Percentiles rank a stretch among this genome's conserved stretches.
Evolutionary conservation across 2,797 vertebrate species (phyloP).

Genomic region (Pangasius djambal): DNA sequence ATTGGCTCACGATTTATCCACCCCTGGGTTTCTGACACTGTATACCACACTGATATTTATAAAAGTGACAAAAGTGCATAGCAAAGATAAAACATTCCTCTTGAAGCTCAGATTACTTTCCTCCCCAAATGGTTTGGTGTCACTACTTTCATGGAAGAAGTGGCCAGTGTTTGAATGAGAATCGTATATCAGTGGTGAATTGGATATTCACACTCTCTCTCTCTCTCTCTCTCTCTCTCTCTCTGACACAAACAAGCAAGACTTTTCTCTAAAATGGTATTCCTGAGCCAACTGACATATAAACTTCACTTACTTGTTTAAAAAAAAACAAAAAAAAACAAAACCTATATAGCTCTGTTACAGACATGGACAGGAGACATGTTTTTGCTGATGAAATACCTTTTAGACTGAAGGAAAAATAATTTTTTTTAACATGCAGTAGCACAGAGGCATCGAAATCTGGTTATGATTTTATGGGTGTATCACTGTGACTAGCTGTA

Average conservation of each 20-base stretch:
- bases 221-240: no score
- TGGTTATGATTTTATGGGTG: background rate
- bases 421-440: background rate
- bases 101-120: background rate
- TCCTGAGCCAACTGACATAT: background rate
- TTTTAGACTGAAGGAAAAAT: background rate
- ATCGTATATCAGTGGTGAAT: background rate
- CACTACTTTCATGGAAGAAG: background rate
- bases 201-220: no score
- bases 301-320: background rate
- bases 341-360: background rate
- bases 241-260: no score
- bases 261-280: no score
- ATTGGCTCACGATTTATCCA: background rate
- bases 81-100: background rate
- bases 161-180: background rate
- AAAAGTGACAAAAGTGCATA: background rate
- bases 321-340: no score
- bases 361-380: no score
- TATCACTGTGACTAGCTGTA: background rate
- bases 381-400: background rate
- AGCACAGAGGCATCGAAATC: background rate
- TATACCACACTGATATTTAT: background rate
- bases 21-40: background rate
- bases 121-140: background rate